Evolutionary conservation across 2,797 vertebrate species (phyloP).

Genomic region (Xiphophorus birchmanni): DNA sequence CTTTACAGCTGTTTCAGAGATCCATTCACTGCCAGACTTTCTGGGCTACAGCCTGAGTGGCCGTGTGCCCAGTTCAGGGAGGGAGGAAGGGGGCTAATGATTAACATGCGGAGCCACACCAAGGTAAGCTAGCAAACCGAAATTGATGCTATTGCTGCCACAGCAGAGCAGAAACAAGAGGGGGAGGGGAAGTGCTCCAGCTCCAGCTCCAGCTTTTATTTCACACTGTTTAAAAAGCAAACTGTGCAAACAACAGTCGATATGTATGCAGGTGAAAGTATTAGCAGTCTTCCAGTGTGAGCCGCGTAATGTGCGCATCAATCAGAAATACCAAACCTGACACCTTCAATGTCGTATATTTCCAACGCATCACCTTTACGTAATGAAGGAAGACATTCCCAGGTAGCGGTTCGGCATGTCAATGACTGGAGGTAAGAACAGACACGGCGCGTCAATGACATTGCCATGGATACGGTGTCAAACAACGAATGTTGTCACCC

Average conservation of each 20-base stretch:
- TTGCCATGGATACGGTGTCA: constrained; percentile 16
- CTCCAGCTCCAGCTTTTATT: neutral
- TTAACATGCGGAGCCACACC: neutral
- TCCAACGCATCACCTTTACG: neutral
- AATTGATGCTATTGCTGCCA: neutral
- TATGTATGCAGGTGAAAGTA: neutral
- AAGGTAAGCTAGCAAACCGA: neutral
- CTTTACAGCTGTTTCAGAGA: constrained; percentile 19
- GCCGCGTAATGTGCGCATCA: neutral
- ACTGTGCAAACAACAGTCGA: neutral
- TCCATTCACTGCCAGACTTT: constrained; percentile 11
- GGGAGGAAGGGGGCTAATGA: neutral
- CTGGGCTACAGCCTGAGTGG: neutral
- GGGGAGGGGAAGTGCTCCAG: neutral
- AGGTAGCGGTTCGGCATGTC: constrained; percentile 1
- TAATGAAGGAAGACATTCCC: constrained; percentile 4
- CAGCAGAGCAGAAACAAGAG: neutral
- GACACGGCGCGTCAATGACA: constrained; percentile 22
- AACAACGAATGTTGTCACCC: constrained; percentile 26
- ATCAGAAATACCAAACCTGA: neutral
- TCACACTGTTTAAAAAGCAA: neutral
- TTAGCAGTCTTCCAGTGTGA: neutral
- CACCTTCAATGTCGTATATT: neutral
- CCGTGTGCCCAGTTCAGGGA: neutral
- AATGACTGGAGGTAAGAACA: neutral